Evolutionary conservation across 2,888 invertebrate species (phyloP).

Genomic region (Lasioglossum villosulum): DNA sequence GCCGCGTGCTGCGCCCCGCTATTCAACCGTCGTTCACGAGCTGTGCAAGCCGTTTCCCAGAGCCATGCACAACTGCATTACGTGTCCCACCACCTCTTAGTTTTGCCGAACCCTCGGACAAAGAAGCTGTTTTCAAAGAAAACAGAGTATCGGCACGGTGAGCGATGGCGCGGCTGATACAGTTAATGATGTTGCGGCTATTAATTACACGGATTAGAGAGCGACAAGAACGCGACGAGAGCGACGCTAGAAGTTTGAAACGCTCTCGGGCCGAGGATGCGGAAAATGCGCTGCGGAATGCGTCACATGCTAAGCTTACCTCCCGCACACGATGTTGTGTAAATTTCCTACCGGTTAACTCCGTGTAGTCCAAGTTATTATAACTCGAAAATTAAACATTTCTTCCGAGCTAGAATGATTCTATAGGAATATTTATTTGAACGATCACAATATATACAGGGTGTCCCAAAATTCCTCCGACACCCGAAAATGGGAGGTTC

Average conservation of each 20-base stretch:
- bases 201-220: slow-evolving; percentile 39
- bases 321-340: neutral
- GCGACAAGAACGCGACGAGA: slow-evolving; percentile 2
- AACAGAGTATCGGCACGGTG: neutral
- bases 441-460: too few species aligned
- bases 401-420: too few species aligned
- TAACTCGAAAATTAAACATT: too few species aligned
- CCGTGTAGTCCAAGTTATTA: too few species aligned
- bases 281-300: neutral
- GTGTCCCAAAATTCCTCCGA: too few species aligned
- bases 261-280: neutral
- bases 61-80: slow-evolving; percentile 14
- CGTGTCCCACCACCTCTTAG: neutral
- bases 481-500: too few species aligned
- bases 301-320: neutral
- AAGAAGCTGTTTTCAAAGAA: slow-evolving; percentile 19
- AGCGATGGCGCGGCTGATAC: slow-evolving; percentile 18
- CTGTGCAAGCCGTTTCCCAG: slow-evolving; percentile 26
- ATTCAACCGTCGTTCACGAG: slow-evolving; percentile 47
- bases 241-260: slow-evolving; percentile 8
- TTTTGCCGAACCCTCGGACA: slow-evolving; percentile 25
- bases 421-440: too few species aligned
- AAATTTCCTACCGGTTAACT: neutral
- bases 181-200: slow-evolving; percentile 43
- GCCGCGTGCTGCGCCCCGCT: slow-evolving; percentile 31